These are phyloP conservation scores for Mystacornis crossleyi DNA, from an alignment of 2,113 vertebrate genomes.

Conservation along the genomic window DNA sequence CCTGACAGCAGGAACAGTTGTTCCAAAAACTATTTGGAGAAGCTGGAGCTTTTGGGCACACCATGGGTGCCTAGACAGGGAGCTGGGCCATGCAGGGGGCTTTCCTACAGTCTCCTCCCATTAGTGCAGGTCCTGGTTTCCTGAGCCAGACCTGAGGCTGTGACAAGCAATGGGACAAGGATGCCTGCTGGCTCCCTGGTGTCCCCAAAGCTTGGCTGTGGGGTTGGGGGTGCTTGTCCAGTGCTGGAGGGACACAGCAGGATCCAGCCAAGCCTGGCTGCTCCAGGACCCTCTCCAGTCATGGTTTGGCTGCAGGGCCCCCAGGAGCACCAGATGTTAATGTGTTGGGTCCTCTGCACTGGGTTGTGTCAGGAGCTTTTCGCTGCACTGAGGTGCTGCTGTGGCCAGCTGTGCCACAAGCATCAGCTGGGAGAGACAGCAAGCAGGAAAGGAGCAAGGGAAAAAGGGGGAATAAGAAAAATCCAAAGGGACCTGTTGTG, in stretches of 20 bases:
- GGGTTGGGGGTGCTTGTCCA: background rate
- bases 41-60: background rate
- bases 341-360: background rate
- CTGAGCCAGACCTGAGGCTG: rapidly evolving
- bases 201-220: rapidly evolving
- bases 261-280: background rate
- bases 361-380: background rate
- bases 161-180: background rate
- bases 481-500: background rate
- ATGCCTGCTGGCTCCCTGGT: background rate
- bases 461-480: background rate
- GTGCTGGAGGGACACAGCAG: background rate
- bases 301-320: background rate
- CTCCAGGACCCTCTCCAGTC: background rate
- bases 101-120: background rate
- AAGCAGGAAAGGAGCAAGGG: background rate
- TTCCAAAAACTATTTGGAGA: background rate
- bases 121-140: background rate
- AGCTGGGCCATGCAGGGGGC: background rate
- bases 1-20: background rate
- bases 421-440: rapidly evolving
- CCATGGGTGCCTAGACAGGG: rapidly evolving
- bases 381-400: background rate
- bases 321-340: rapidly evolving
- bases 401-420: background rate